Evolutionary conservation across 2,888 invertebrate genomes (phyloP).

Genomic region (Leucoma salicis): DNA sequence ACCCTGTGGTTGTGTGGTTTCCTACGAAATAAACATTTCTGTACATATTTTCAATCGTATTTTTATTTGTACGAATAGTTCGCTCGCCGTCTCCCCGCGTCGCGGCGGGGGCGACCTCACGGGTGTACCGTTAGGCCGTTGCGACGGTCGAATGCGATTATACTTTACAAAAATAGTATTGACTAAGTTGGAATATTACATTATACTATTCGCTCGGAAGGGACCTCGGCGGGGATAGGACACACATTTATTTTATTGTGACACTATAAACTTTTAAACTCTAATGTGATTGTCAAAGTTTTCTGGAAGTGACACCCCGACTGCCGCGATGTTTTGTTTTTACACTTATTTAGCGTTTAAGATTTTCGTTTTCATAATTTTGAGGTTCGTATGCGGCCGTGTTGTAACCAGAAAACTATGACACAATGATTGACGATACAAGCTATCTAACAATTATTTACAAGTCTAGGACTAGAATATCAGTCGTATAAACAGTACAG

Average conservation of each 20-base stretch:
- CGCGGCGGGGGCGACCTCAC: conserved; percentile 21
- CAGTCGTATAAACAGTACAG: conserved; percentile 63
- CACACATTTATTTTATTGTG: conserved; percentile 44
- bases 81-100: conserved; percentile 28
- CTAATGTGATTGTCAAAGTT: conserved; percentile 39
- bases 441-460: conserved; percentile 52
- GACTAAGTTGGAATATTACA: conserved; percentile 50
- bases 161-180: conserved; percentile 58
- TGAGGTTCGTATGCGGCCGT: neutral
- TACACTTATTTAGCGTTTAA: neutral
- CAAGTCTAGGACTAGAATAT: conserved; percentile 52
- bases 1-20: conserved; percentile 68
- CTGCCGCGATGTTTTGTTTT: neutral
- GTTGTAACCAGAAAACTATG: conserved; percentile 5
- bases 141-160: conserved; percentile 34
- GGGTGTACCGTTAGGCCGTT: conserved; percentile 23
- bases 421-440: conserved; percentile 26
- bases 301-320: conserved; percentile 5
- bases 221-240: conserved; percentile 41
- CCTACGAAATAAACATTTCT: conserved; percentile 78
- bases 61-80: conserved; percentile 65
- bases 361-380: neutral
- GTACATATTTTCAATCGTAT: conserved; percentile 79
- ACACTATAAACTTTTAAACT: conserved; percentile 54
- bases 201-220: conserved; percentile 42